These are phyloP conservation scores for Nettapus auritus DNA, from an alignment of 2,113 vertebrate genomes.

Conservation along the genomic window DNA sequence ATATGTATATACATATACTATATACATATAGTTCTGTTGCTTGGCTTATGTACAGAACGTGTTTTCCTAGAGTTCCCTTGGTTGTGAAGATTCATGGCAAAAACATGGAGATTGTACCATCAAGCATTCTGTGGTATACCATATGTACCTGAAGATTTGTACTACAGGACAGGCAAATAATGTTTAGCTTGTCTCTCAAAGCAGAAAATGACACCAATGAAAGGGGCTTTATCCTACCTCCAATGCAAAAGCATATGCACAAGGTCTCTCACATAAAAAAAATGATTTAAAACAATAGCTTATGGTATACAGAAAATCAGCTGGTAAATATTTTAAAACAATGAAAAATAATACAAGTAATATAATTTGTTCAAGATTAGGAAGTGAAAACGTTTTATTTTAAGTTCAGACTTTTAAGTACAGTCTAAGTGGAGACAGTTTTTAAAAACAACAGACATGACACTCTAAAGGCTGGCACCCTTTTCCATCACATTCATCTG, in stretches of 20 bases:
- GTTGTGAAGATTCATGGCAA: background rate
- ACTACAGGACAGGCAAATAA: background rate
- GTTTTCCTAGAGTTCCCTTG: background rate
- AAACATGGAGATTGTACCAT: background rate
- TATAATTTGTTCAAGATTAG: background rate
- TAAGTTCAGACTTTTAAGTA: background rate
- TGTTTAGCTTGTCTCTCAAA: background rate
- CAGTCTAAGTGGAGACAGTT: background rate
- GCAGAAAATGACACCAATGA: background rate
- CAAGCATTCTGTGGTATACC: background rate
- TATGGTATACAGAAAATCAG: background rate
- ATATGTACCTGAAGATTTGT: background rate
- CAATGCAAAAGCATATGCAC: background rate
- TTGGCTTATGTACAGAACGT: background rate
- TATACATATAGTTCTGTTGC: background rate
- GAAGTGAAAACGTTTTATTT: background rate
- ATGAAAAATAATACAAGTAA: background rate
- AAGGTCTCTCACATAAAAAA: background rate
- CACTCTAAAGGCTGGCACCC: background rate
- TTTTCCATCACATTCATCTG: background rate
- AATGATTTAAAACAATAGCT: background rate
- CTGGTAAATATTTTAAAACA: background rate
- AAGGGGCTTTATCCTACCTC: background rate
- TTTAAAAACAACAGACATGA: background rate
- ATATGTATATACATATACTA: no score